Base-by-base conservation (phyloP, 2,797 vertebrate genomes). In the Bradypodion ventrale region DNA sequence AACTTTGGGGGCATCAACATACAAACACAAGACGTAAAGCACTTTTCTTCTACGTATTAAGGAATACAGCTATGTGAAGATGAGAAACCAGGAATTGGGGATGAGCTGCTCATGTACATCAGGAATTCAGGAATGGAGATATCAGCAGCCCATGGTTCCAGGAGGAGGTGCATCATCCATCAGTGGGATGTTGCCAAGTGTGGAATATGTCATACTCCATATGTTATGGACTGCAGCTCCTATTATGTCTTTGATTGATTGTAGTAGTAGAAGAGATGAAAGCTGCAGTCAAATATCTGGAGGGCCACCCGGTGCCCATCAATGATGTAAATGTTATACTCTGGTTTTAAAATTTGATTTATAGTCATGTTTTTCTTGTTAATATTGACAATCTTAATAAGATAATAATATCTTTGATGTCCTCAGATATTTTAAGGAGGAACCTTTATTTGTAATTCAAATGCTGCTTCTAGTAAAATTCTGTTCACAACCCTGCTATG, bases 1-100 rank as follows among this genome's bases (percentile, higher is more conserved):
- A 84, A 70, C n/a, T 88, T 88, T 62, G 63, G 65, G 73, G 52
- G 35, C 32, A 52, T 81, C 65, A 63, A 42, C 49, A 49, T 72
- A 21, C n/a, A 49, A 63, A n/a, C 7, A 52, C 16, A 76, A 21
- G 46, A 80, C 0, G 10, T 66, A 40, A 5, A 66, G 12, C 40
- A 49, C 25, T 69, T 59, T 1, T 1, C 12, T 83, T 69, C 27
- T 32, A 25, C 44, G 7, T 29, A 23, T 56, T 19, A 40, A 19
- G 46, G 4, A 75, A 56, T 21, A 75, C 7, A 52, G 27, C 40
- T 40, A 49, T 1, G 8, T 37, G 73, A 72, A 72, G 7, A 27
- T 32, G 27, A 63, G 32, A 65, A n/a, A 73, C 1, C 29, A 56
- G 66, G 72, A 44, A 63, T 46, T 21, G 32, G 68, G 35, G 7